Evolutionary conservation across 2,888 invertebrate genomes (phyloP).

Genomic region (Pollenia griseotomentosa): DNA sequence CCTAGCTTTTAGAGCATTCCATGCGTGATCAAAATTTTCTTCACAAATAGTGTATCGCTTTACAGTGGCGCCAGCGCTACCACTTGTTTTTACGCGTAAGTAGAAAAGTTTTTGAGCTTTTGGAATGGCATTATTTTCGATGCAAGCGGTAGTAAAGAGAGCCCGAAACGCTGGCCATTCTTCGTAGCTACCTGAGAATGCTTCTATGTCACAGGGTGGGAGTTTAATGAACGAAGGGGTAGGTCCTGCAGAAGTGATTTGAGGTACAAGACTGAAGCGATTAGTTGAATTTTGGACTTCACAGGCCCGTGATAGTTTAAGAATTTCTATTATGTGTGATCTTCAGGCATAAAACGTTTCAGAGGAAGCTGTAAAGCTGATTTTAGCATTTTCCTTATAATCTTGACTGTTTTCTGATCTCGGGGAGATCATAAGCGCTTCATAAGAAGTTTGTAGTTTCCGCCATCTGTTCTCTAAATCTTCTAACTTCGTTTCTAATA

Average conservation of each 20-base stretch:
- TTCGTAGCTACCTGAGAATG: conserved; percentile 23
- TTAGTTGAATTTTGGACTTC: neutral
- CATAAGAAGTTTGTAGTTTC: neutral
- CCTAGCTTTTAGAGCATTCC: conserved; percentile 17
- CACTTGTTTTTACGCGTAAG: too few relatives aligned
- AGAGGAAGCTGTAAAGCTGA: neutral
- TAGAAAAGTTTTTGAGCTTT: conserved; percentile 11
- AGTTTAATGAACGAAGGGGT: too few relatives aligned
- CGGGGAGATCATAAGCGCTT: too few relatives aligned
- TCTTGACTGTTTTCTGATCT: too few relatives aligned
- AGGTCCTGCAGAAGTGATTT: too few relatives aligned
- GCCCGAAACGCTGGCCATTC: conserved; percentile 36
- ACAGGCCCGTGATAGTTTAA: neutral
- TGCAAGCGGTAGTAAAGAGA: conserved; percentile 25
- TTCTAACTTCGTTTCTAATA: too few relatives aligned
- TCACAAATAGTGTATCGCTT: conserved; percentile 26
- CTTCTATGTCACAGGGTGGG: too few relatives aligned
- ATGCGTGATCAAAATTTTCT: conserved; percentile 23
- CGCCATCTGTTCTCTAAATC: neutral
- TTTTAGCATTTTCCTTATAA: too few relatives aligned
- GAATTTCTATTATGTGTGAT: conserved; percentile 14
- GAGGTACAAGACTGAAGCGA: neutral
- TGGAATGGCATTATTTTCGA: neutral
- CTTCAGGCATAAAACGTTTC: neutral
- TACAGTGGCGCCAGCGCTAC: conserved; percentile 10